Evolutionary conservation across 2,113 vertebrate genomes (phyloP), one percentile per base, ranked within the genome.

Genomic region (Perca fluviatilis): DNA sequence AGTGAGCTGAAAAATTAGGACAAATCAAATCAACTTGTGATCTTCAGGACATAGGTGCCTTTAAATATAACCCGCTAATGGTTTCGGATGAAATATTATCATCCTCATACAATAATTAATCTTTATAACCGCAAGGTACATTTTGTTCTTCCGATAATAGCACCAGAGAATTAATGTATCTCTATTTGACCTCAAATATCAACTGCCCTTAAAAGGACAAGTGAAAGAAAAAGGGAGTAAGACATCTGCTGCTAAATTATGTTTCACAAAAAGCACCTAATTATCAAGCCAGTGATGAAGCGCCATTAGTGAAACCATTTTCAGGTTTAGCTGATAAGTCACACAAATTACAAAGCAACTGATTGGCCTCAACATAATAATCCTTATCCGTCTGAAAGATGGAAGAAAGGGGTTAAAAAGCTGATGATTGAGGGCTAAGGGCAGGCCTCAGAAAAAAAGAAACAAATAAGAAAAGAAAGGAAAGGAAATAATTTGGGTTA

Each of bases 11-110:
- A 83, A 76, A 84, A 84, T 84, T 14, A 51, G 63, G 72, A 85
- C 80, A 51, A 89, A 86, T 88, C 64, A 71, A 75, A 84, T 86
- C 58, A 18, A 69, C 65, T 79, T 83, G 62, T 81, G 74, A 80
- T 91, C 79, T 84, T 33, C 51, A 73, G 46, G 78, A 68, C 82
- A 81, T 2, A 79, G 77, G 62, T 77, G 80, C 68, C 66, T 91
- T 85, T 76, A 80, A 90, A 81, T 72, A 56, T 72, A 72, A 79
- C 27, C 78, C 1, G 11, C 63, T 68, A 67, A 84, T 85, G 54
- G 15, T 43, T 69, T 40, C 6, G 74, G 64, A 83, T 78, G 66
- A 86, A 77, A 86, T 74, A 87, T 84, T 43, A 83, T 77, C 79
- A 78, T 63, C 30, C 16, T 19, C 58, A 23, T 40, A 58, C 60